Percentiles rank a stretch among this genome's conserved stretches.
Evolutionary conservation across 2,888 invertebrate genomes (phyloP).

Genomic region (Kryphioiulus occultus): DNA sequence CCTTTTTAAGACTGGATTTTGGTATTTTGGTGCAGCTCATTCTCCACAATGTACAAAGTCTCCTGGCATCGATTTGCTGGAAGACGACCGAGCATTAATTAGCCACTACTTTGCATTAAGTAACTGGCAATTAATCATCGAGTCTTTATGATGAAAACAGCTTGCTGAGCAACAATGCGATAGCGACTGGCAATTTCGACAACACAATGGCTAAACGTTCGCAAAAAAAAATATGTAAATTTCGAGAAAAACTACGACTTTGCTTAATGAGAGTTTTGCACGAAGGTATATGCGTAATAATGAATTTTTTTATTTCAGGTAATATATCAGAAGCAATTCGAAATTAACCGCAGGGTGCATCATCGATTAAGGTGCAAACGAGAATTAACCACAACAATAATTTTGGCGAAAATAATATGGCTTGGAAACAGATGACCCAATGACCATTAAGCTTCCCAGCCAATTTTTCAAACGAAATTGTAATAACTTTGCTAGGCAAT

Average conservation of each 20-base stretch:
- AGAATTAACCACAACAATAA: background rate
- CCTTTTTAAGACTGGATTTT: background rate
- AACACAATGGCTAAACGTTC: background rate
- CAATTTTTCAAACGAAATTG: too few species aligned
- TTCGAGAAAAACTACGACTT: background rate
- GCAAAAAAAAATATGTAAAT: background rate
- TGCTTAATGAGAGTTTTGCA: background rate
- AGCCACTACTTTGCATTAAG: slow-evolving; percentile 35
- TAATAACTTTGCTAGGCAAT: too few species aligned
- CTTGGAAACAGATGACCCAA: too few species aligned
- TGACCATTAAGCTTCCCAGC: too few species aligned
- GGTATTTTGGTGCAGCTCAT: too few species aligned
- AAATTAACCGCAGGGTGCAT: background rate
- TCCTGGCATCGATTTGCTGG: background rate
- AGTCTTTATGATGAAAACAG: slow-evolving; percentile 25
- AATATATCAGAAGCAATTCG: background rate
- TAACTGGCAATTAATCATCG: slow-evolving; percentile 35
- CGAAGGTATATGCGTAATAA: background rate
- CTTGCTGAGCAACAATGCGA: background rate
- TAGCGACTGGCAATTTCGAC: background rate
- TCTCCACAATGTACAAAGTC: background rate
- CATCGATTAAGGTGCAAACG: background rate
- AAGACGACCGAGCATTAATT: slow-evolving; percentile 31
- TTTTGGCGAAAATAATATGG: background rate
- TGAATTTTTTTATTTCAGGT: background rate